Base-by-base conservation (phyloP, 1,140 invertebrate genomes). In the Drosophila auraria region DNA sequence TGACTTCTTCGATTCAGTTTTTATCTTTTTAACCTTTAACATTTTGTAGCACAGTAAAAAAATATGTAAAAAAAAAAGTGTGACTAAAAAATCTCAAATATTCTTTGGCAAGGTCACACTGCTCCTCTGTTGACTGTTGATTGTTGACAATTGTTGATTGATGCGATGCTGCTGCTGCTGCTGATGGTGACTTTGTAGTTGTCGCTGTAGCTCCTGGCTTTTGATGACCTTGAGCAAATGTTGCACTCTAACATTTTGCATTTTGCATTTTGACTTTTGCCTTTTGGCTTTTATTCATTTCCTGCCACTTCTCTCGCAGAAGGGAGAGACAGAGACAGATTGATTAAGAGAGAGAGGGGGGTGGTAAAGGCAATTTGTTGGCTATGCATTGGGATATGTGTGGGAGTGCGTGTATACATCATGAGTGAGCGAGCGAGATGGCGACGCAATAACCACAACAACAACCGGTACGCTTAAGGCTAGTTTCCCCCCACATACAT, bases 141-240 rank as follows among this genome's bases (percentile, higher is more conserved):
- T 71, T 86, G 79, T 79, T 79, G 83, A 83, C 57, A 78, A 40
- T 75, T 86, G 79, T 78, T 79, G 77, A 82, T 82, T 82, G 78
- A 65, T 82, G 79, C 47, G 65, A 38, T 69, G 56, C 47, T 78
- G 73, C 54, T 66, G 54, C 49, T 49, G 63, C 9, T 62, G 57
- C 27, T 69, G 68, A 11, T 66, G 63, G 15, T 63, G 58, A 47
- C 56, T 47, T 44, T 40, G 64, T 50, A 54, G 61, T 61, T 69
- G 54, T 40, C 33, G n/a, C 40, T 63, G 36, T 58, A 7, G 47
- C n/a, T 49, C 27, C 33, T 53, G 42, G 33, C 69, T 45, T 54
- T 81, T 64, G 17, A 61, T 69, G 59, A 72, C 36, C 44, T 64
- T 60, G 49, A 50, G 58, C 50, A 71, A 51, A 58, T 59, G 47